phyloP scores from a whole-genome alignment of 1,140 invertebrate species.

The Metaphire vulgaris region DNA sequence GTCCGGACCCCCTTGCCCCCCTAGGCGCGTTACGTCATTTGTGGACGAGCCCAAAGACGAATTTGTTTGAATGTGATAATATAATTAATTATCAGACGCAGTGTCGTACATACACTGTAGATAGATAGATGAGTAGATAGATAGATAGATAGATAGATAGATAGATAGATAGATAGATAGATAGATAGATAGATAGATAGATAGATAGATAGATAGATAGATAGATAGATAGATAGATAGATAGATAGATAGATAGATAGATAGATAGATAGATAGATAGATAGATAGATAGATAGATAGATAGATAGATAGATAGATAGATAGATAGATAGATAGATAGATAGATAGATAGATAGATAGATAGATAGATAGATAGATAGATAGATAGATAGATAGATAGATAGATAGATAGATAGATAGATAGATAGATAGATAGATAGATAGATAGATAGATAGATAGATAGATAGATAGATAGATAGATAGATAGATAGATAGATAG shows the following conservation, averaged over 20 bases:
- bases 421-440: background rate
- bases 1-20: too few species aligned
- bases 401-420: background rate
- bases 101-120: too few species aligned
- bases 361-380: background rate
- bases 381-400: background rate
- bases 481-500: background rate
- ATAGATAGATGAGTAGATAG: background rate
- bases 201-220: background rate
- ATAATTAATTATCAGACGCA: too few species aligned
- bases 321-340: background rate
- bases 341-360: background rate
- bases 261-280: background rate
- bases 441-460: background rate
- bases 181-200: background rate
- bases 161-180: background rate
- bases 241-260: background rate
- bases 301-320: background rate
- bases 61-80: too few species aligned
- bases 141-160: background rate
- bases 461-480: background rate
- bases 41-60: too few species aligned
- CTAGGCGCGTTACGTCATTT: too few species aligned
- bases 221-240: background rate
- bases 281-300: background rate